Evolutionary conservation across 2,797 vertebrate genomes (phyloP).

Genomic region (Sarcophilus harrisii): DNA sequence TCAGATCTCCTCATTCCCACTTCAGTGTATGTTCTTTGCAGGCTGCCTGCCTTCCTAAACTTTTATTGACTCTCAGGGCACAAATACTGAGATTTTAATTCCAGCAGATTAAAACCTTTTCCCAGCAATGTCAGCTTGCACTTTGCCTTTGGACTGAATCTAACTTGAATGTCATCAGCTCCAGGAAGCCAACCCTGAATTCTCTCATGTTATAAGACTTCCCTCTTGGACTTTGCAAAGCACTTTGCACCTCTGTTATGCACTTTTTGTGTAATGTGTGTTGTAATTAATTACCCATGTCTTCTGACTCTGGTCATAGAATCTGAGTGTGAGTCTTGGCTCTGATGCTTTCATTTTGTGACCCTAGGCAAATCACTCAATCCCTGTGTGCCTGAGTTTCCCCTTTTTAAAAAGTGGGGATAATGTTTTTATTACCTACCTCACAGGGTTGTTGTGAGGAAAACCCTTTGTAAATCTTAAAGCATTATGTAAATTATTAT

Average conservation of each 20-base stretch:
- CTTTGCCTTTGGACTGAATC: background rate
- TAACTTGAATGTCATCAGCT: background rate
- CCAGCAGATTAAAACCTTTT: background rate
- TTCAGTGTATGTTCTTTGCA: background rate
- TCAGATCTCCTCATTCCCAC: background rate
- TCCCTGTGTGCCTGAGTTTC: background rate
- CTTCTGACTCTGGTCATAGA: background rate
- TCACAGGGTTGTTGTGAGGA: constrained; percentile 7
- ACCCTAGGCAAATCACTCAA: background rate
- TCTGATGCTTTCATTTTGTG: background rate
- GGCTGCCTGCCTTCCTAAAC: background rate
- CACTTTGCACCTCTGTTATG: background rate
- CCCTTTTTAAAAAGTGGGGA: background rate
- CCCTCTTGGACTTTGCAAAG: background rate
- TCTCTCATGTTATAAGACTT: background rate
- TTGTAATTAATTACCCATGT: background rate
- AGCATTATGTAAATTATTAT: background rate
- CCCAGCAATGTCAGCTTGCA: background rate
- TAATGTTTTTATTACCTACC: background rate
- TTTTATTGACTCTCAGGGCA: background rate
- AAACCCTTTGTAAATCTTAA: background rate
- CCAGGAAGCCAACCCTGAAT: background rate
- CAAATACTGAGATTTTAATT: background rate
- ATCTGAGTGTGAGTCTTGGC: background rate
- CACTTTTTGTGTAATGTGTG: background rate